Percentiles rank a stretch among this genome's conserved stretches.
Conservation (phyloP, 2,797 vertebrate species). For the Scyliorhinus canicula region DNA sequence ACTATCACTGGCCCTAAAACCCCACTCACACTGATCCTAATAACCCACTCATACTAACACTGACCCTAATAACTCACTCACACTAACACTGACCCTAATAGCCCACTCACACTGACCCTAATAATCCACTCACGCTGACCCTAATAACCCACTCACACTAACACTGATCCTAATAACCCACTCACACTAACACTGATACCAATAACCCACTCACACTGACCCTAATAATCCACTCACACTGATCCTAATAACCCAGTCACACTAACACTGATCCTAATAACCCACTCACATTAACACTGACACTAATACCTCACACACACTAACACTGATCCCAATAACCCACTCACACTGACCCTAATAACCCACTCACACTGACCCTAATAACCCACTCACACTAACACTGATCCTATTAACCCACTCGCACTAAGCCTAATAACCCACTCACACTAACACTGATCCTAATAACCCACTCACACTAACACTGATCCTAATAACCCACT, state of each 20-base stretch:
- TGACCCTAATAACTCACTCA: neutral
- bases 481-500: no score
- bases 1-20: no score
- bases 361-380: no score
- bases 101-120: neutral
- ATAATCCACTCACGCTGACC: neutral
- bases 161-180: neutral
- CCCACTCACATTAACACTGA: neutral
- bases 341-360: neutral
- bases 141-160: neutral
- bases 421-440: no score
- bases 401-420: neutral
- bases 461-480: neutral
- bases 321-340: no score
- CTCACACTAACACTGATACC: no score
- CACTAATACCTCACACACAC: neutral
- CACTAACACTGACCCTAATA: neutral
- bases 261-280: no score
- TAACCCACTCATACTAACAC: neutral
- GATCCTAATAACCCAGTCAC: no score
- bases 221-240: no score
- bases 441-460: no score
- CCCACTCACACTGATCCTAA: no score
- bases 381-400: neutral
- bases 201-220: no score